Conservation (phyloP, 2,888 invertebrate genomes). For the Rhagonycha lutea region DNA sequence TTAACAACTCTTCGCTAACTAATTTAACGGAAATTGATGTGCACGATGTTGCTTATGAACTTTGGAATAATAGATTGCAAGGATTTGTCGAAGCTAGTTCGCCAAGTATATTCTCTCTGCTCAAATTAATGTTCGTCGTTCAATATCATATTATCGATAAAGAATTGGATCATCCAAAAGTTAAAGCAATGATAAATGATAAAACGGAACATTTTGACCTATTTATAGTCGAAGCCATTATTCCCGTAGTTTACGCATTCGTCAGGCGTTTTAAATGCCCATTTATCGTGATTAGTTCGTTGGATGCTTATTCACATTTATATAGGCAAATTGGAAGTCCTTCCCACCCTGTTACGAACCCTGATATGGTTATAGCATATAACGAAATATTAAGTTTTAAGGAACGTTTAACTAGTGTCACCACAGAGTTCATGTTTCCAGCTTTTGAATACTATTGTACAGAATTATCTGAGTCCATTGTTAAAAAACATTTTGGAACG, state of each 20-base stretch:
- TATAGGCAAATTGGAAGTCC: constrained; percentile 46
- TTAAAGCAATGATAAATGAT: constrained; percentile 44
- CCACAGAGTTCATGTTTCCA: not conserved
- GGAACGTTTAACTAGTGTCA: not conserved
- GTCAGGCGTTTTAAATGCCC: constrained; percentile 45
- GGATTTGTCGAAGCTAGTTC: not conserved
- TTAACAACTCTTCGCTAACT: not conserved
- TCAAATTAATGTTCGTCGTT: not conserved
- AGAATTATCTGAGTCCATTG: not conserved
- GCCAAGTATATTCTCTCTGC: not conserved
- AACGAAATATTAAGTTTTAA: not conserved
- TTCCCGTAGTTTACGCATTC: constrained; percentile 41
- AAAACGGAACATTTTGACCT: constrained; percentile 44
- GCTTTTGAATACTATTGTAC: not conserved
- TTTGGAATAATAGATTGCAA: not conserved
- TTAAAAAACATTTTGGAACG: not conserved
- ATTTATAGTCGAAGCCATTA: constrained; percentile 43
- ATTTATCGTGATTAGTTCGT: constrained; percentile 44
- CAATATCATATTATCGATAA: no score
- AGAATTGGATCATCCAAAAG: constrained; percentile 34
- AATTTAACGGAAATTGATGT: not conserved
- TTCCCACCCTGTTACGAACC: constrained; percentile 45
- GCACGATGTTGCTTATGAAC: not conserved
- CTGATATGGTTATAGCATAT: constrained; percentile 30
- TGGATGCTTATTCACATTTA: constrained; percentile 41